These are phyloP conservation scores for Mesoligia furuncula DNA, from an alignment of 2,888 invertebrate species.

Conservation along the genomic window DNA sequence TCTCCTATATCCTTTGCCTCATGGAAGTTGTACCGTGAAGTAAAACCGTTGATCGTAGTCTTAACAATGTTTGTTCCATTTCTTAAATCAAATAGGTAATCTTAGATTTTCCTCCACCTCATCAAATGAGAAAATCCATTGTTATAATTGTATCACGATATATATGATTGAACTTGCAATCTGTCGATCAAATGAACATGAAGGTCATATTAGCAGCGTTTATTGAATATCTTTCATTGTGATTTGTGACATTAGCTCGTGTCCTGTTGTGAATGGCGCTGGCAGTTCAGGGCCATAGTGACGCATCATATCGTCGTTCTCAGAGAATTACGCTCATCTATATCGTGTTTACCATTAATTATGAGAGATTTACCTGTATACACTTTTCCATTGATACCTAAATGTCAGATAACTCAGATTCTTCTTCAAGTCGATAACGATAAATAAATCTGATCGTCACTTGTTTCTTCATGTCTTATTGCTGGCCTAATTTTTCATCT, in stretches of 20 bases:
- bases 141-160: neutral
- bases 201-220: neutral
- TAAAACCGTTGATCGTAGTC: neutral
- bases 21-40: too few species aligned
- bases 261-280: constrained; percentile 6
- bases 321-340: constrained; percentile 2
- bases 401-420: neutral
- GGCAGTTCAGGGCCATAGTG: constrained; percentile 24
- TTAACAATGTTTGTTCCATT: neutral
- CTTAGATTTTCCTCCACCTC: neutral
- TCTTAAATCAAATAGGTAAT: neutral
- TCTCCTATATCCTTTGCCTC: too few species aligned
- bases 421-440: neutral
- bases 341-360: constrained; percentile 5
- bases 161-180: constrained; percentile 1
- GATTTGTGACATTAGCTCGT: constrained; percentile 18
- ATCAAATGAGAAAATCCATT: neutral
- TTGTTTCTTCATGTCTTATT: neutral
- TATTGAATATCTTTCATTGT: neutral
- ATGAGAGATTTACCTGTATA: constrained; percentile 25
- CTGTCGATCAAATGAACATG: neutral
- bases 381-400: constrained; percentile 2
- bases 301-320: constrained; percentile 15
- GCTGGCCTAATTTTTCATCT: neutral
- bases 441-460: neutral